A percentile compares a stretch with the other conserved stretches of the same genome.
Evolutionary conservation across 2,113 vertebrate species (phyloP).

Genomic region (Poeciliopsis prolifica): DNA sequence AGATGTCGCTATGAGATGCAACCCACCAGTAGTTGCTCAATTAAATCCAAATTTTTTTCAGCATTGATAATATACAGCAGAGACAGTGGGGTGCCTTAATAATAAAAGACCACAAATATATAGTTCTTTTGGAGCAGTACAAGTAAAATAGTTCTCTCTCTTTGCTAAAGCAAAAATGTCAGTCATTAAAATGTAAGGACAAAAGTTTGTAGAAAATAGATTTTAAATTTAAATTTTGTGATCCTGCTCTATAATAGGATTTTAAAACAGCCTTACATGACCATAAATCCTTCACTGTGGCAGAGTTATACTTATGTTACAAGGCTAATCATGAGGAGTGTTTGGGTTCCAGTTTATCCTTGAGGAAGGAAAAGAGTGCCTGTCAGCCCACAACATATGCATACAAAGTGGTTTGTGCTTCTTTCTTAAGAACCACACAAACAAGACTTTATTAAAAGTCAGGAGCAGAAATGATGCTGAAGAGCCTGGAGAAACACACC

Average conservation of each 20-base stretch:
- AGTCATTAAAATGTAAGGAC: conserved; percentile 73
- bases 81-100: conserved; percentile 83
- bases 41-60: conserved; percentile 90
- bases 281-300: conserved; percentile 67
- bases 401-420: conserved; percentile 76
- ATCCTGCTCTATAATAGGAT: conserved; percentile 72
- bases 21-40: conserved; percentile 89
- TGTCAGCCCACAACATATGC: conserved; percentile 76
- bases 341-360: conserved; percentile 62
- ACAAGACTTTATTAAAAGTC: conserved; percentile 59
- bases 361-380: conserved; percentile 55
- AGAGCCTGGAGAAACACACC: conserved; percentile 64
- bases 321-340: conserved; percentile 43
- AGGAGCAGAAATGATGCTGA: conserved; percentile 50
- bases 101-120: conserved; percentile 84
- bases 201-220: conserved; percentile 42
- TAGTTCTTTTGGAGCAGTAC: conserved; percentile 76
- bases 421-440: conserved; percentile 58
- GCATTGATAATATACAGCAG: conserved; percentile 83
- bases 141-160: conserved; percentile 75
- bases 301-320: conserved; percentile 53
- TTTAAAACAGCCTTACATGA: conserved; percentile 47
- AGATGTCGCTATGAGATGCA: conserved; percentile 93
- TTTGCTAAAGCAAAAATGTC: conserved; percentile 76
- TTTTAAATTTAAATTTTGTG: conserved; percentile 65